Conservation (phyloP, 2,113 vertebrate species). For the Muntiacus muntjak region DNA sequence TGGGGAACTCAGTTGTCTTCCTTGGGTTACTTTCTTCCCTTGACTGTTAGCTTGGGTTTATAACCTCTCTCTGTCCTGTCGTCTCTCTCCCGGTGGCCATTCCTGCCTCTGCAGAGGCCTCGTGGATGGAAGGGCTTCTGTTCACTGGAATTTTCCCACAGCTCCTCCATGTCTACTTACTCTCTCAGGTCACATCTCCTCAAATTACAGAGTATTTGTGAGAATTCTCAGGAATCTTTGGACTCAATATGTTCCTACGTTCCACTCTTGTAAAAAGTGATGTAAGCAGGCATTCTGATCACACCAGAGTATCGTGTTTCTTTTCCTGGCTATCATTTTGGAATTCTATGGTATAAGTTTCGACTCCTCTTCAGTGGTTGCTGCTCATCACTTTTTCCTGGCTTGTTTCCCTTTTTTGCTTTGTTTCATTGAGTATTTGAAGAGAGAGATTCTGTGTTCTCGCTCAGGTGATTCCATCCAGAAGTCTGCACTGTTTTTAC, state of each 20-base stretch:
- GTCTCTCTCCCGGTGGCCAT: background rate
- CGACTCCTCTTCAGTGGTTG: background rate
- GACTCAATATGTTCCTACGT: background rate
- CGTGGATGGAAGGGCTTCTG: background rate
- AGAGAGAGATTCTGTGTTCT: background rate
- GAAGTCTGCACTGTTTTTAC: background rate
- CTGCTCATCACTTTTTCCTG: background rate
- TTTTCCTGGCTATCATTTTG: background rate
- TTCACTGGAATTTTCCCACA: background rate
- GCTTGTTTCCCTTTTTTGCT: background rate
- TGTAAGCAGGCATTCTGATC: background rate
- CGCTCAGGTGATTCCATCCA: background rate
- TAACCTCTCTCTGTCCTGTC: background rate
- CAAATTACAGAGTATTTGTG: background rate
- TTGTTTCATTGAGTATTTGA: background rate
- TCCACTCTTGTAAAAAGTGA: background rate
- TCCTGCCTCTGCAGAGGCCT: background rate
- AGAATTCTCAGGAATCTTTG: background rate
- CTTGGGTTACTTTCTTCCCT: background rate
- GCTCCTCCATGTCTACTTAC: background rate
- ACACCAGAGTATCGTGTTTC: background rate
- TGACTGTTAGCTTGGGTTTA: background rate
- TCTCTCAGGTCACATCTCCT: background rate
- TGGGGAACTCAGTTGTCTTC: background rate
- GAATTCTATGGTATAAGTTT: background rate